Evolutionary conservation across 2,113 vertebrate species (phyloP).

Genomic region (Oryzias melastigma): DNA sequence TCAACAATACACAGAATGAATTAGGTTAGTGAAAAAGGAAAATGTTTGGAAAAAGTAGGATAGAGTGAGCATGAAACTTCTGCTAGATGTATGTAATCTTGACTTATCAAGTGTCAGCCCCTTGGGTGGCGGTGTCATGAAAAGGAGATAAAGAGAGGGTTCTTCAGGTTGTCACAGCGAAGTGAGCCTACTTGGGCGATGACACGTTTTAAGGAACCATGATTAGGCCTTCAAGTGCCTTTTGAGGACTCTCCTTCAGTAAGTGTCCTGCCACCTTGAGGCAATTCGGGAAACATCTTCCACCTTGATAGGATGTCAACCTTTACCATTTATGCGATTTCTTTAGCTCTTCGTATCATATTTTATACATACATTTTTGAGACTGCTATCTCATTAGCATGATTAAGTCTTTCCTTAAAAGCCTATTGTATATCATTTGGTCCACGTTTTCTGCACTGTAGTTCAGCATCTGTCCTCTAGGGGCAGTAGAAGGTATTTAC

Average conservation of each 20-base stretch:
- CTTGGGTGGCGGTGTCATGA: constrained; percentile 16
- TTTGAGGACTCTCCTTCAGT: constrained; percentile 26
- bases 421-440: no score
- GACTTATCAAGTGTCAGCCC: constrained; percentile 26
- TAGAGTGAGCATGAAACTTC: not conserved
- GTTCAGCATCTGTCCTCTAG: no score
- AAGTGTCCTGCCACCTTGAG: constrained; percentile 14
- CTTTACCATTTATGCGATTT: no score
- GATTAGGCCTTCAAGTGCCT: constrained; percentile 30
- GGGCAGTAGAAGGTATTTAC: no score
- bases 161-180: constrained; percentile 13
- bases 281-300: constrained; percentile 1
- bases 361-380: no score
- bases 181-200: constrained; percentile 29
- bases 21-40: not conserved
- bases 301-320: no score
- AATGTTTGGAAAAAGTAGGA: not conserved
- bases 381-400: no score
- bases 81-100: constrained; percentile 8
- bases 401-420: no score
- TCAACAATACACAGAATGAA: not conserved
- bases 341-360: no score
- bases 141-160: constrained; percentile 1
- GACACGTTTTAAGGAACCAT: constrained; percentile 29
- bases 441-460: no score